A percentile compares a stretch with the other conserved stretches of the same genome.
Evolutionary conservation across 2,797 vertebrate species (phyloP).

Genomic region (Myotis pilosus): DNA sequence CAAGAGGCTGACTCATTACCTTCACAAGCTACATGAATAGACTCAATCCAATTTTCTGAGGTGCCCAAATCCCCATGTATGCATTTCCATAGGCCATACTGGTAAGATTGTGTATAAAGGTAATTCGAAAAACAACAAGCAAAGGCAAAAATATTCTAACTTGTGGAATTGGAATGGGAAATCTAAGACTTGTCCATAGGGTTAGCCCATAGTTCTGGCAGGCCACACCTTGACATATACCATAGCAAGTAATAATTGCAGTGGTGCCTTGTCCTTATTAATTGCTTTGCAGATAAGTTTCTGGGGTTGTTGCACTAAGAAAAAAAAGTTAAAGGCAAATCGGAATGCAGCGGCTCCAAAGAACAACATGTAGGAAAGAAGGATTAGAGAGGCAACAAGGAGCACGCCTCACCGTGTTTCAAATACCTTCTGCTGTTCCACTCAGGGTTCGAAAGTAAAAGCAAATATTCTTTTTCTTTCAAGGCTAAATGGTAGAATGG

Average conservation of each 20-base stretch:
- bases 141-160: neutral
- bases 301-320: neutral
- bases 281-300: neutral
- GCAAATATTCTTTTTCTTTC: constrained; percentile 19
- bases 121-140: neutral
- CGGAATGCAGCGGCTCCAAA: neutral
- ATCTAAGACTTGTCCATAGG: neutral
- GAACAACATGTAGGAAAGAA: neutral
- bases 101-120: neutral
- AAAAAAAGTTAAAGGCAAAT: neutral
- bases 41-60: neutral
- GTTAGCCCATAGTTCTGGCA: neutral
- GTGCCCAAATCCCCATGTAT: neutral
- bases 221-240: neutral
- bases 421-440: constrained; percentile 23
- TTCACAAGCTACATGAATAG: neutral
- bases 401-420: neutral
- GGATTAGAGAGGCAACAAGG: neutral
- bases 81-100: neutral
- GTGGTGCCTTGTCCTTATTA: neutral
- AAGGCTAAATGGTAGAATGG: constrained; percentile 61
- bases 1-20: neutral
- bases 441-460: constrained; percentile 45
- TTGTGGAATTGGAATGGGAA: neutral
- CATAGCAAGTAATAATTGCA: neutral